Percentiles rank a stretch among this genome's conserved stretches.
Conservation (phyloP, 2,888 invertebrate species). For the Cylloceria caligata region DNA sequence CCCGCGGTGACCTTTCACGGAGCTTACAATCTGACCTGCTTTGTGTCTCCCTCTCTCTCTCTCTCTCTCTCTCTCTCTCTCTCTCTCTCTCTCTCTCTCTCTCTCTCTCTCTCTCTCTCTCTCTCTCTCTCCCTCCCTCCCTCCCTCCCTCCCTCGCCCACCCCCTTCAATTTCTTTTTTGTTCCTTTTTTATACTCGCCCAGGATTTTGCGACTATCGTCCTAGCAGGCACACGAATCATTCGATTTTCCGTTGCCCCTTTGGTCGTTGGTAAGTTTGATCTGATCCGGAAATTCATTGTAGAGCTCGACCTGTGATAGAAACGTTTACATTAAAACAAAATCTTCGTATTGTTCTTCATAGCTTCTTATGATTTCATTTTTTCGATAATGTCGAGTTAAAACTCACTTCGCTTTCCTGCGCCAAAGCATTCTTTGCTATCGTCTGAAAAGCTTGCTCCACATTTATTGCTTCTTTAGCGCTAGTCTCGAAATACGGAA, state of each 20-base stretch:
- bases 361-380: not conserved
- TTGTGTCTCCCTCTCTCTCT: slow-evolving; percentile 38
- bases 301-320: slow-evolving; percentile 91
- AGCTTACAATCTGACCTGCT: slow-evolving; percentile 63
- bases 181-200: slow-evolving; percentile 73
- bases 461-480: slow-evolving; percentile 99
- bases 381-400: not conserved
- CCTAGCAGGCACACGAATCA: slow-evolving; percentile 92
- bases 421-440: slow-evolving; percentile 98
- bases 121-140: slow-evolving; percentile 18
- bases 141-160: not conserved
- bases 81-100: not conserved
- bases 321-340: slow-evolving; percentile 27
- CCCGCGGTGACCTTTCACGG: slow-evolving; percentile 60
- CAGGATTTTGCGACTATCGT: slow-evolving; percentile 60
- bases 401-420: slow-evolving; percentile 92
- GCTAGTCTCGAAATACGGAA: slow-evolving; percentile 99
- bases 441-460: slow-evolving; percentile 99
- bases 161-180: slow-evolving; percentile 30
- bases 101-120: slow-evolving; percentile 35
- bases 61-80: slow-evolving; percentile 21
- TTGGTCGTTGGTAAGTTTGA: slow-evolving; percentile 92
- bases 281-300: slow-evolving; percentile 99
- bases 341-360: not conserved
- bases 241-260: slow-evolving; percentile 89